phyloP scores from a whole-genome alignment of 2,113 vertebrate genomes.

The Mungos mungo region DNA sequence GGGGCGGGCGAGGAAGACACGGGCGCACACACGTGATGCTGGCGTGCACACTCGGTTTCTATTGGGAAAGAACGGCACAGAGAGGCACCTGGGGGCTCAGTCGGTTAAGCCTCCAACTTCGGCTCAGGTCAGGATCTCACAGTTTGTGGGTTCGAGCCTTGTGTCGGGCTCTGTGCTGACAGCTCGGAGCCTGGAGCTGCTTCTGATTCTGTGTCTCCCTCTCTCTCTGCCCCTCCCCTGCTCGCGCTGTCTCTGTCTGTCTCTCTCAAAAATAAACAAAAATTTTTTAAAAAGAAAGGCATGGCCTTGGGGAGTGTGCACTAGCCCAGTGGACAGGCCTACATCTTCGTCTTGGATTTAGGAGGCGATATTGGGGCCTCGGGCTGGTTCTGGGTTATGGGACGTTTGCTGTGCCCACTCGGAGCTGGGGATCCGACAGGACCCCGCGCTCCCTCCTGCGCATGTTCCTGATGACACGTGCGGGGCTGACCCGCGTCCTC shows the following conservation, averaged over 20 bases:
- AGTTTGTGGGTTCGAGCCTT: too few relatives aligned
- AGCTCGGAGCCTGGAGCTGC: too few relatives aligned
- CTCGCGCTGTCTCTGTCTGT: too few relatives aligned
- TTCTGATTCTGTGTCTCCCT: too few relatives aligned
- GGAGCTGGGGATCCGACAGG: neutral
- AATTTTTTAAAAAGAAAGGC: neutral
- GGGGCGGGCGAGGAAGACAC: fast-evolving
- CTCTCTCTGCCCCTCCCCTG: too few relatives aligned
- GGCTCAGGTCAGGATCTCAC: too few relatives aligned
- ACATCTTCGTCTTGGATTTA: neutral
- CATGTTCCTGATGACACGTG: fast-evolving
- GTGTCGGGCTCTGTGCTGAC: too few relatives aligned
- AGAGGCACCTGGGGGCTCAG: too few relatives aligned
- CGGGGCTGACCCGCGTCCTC: neutral
- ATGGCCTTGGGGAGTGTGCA: fast-evolving
- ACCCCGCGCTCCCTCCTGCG: neutral
- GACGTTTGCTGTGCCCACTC: neutral
- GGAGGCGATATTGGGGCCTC: neutral
- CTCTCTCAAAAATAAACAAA: too few relatives aligned
- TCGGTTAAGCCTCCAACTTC: too few relatives aligned
- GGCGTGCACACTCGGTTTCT: fast-evolving
- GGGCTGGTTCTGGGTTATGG: neutral
- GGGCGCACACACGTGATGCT: fast-evolving
- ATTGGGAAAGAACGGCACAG: too few relatives aligned
- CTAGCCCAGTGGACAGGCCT: fast-evolving